Base-by-base conservation (phyloP, 2,113 vertebrate genomes). In the Protobothrops flavoviridis region DNA sequence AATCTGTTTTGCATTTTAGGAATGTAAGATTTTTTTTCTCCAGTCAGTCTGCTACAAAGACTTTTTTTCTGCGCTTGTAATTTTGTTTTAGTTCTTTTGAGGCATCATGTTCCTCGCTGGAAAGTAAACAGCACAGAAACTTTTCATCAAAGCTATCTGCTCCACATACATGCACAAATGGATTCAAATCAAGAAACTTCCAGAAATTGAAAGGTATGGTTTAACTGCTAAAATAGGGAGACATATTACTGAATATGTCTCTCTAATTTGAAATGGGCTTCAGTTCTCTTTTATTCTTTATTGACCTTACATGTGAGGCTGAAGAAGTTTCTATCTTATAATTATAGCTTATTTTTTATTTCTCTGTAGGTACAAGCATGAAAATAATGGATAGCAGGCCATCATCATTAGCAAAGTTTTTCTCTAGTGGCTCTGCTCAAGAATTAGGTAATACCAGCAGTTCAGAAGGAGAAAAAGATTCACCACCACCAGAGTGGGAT, bases 391-490 rank as follows among this genome's bases (percentile, higher is more conserved):
- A 99, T 45, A 98, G 91, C 89, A 98, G 98, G n/a, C 98, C 98
- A 88, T 97, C 98, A 87, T 96, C 98, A 64, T 96, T 98, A 92
- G 97, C 96, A 91, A 99, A 99, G 96, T 97, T 98, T 95, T 97
- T 98, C 86, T 98, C 98, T 57, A 96, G 96, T 93, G 94, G 97
- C 95, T 98, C 98, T 17, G 97, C 97, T 53, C 98, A 98, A 45
- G 99, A 99, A 95, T 97, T 98, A 24, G 98, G 98, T 92, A 99
- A 98, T 96, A 99, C 99, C 97, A 99, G 99, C 97, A 99, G 99
- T 96, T 99, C 99, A 43, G 99, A 99, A 95, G 99, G 99, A 23
- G 99, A 99, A 96, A 99, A 99, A 95, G 99, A 99, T 89, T 99
- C 98, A 56, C 98, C 99, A 1, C 97, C 98, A 1, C 99, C 99